These are phyloP conservation scores for Conus ventricosus DNA, from an alignment of 1,140 invertebrate genomes.

Conservation along the genomic window DNA sequence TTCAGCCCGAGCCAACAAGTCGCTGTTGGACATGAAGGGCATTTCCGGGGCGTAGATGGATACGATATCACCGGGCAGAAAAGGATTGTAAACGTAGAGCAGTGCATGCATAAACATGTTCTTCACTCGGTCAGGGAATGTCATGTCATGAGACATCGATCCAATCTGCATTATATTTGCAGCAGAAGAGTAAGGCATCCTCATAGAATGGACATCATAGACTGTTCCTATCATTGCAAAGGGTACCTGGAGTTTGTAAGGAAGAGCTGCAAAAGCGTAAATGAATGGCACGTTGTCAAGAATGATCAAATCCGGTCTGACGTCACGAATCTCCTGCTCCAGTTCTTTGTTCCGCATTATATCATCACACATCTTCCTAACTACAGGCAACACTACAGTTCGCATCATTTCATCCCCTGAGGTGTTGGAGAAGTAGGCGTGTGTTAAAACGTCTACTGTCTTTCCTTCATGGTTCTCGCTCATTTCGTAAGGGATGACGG, in stretches of 20 bases:
- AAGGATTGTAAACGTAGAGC: background rate
- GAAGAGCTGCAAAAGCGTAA: slow-evolving; percentile 8
- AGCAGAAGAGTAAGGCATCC: slow-evolving; percentile 23
- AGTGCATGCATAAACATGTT: background rate
- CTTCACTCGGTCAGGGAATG: slow-evolving; percentile 30
- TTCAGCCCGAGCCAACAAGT: slow-evolving; percentile 31
- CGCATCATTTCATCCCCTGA: background rate
- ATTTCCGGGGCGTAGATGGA: slow-evolving; percentile 29
- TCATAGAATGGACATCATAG: background rate
- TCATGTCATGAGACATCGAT: background rate
- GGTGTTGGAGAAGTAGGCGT: background rate
- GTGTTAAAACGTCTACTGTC: background rate
- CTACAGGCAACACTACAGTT: background rate
- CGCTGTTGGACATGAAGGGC: background rate
- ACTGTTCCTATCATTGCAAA: slow-evolving; percentile 21
- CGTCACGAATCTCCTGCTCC: background rate
- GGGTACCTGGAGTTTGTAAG: slow-evolving; percentile 40
- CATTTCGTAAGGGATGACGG: slow-evolving; percentile 23
- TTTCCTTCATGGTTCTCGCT: background rate
- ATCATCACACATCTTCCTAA: background rate
- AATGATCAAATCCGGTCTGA: slow-evolving; percentile 32
- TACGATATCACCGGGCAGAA: background rate
- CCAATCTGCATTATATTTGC: background rate
- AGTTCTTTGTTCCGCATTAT: slow-evolving; percentile 11
- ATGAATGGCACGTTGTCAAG: background rate